Evolutionary conservation across 1,140 invertebrate genomes (phyloP), one percentile per base, ranked within the genome.

Genomic region (Mylabris phalerata): DNA sequence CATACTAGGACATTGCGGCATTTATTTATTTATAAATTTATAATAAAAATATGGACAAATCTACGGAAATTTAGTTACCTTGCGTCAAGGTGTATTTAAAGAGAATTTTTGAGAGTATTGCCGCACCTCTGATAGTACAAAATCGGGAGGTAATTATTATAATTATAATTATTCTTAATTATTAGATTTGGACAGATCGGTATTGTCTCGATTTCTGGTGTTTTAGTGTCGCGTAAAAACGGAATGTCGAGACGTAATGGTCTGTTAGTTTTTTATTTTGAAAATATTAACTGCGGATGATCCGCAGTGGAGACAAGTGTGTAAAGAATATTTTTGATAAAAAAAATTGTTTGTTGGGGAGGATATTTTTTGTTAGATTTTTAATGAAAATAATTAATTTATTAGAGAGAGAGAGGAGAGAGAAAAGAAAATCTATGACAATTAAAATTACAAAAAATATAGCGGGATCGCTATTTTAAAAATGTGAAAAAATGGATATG

Each of bases 281-380:
- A 32, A 32, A 32, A 32, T 5, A 32, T 32, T 32, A 7, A 32
- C 4, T 5, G 32, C 32, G 32, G 32, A 32, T 32, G 32, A 32
- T 32, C 32, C 32, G 32, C 32, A 32, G 7, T 3, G 32, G 32
- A 32, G 7, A 32, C 55, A 56, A 48, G 63, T 71, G 65, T 71
- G 69, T 69, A 73, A 69, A 68, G 70, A 72, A 71, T 74, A 75
- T 75, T 75, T 75, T 74, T 73, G 72, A 75, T 74, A 75, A 73
- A 73, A 75, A 73, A 73, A 73, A 73, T 72, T 73, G 71, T 73
- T 73, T 73, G 72, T 75, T 75, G 72, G 72, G 72, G 73, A 72
- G 73, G 72, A 75, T 74, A 72, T 75, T 74, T 73, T 75, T 75
- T 75, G 72, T 74, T 74, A 75, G 67, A 73, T 71, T 71, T 70